phyloP scores from a whole-genome alignment of 2,797 vertebrate genomes.

The Gymnoscopelus braueri region DNA sequence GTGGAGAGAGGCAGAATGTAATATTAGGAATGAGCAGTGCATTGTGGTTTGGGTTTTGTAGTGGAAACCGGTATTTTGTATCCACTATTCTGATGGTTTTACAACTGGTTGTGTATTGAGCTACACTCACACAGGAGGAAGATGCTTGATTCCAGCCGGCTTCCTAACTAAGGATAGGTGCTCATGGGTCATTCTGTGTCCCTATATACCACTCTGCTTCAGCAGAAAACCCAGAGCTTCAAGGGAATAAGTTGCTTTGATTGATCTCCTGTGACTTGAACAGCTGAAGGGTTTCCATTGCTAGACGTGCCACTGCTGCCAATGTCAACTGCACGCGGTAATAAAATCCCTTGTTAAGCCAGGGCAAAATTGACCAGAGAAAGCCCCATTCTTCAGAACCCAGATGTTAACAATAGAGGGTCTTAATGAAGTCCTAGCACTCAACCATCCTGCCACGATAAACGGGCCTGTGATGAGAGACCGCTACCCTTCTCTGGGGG shows the following conservation, averaged over 20 bases:
- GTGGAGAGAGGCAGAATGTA: constrained; percentile 27
- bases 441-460: constrained; percentile 76
- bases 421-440: constrained; percentile 82
- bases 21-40: constrained; percentile 18
- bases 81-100: constrained; percentile 34
- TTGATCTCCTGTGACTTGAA: constrained; percentile 79
- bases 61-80: constrained; percentile 27
- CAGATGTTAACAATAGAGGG: constrained; percentile 87
- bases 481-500: constrained; percentile 52
- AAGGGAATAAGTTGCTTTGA: constrained; percentile 70
- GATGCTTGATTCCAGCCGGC: no score
- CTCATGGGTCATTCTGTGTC: constrained; percentile 30
- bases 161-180: no score
- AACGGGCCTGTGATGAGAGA: constrained; percentile 75
- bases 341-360: constrained; percentile 83
- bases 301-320: constrained; percentile 78
- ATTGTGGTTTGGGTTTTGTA: constrained; percentile 6
- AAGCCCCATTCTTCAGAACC: constrained; percentile 79
- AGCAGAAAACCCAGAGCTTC: constrained; percentile 54
- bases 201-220: constrained; percentile 30
- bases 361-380: constrained; percentile 80
- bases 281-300: constrained; percentile 72
- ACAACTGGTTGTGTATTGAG: no score
- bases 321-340: constrained; percentile 82
- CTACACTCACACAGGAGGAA: no score